Evolutionary conservation across 2,113 vertebrate species (phyloP).

Genomic region (Tragulus kanchil): DNA sequence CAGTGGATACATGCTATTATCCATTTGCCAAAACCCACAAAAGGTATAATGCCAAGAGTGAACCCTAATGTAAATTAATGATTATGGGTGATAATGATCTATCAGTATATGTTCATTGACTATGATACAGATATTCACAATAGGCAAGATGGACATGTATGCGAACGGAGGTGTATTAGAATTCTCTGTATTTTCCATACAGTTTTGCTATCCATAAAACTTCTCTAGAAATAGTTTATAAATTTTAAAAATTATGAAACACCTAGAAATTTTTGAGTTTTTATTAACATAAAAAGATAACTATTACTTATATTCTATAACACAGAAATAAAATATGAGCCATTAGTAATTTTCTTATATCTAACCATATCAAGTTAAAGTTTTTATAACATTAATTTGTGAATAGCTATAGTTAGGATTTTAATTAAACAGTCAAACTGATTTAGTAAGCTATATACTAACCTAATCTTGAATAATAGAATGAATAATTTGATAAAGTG

Average conservation of each 20-base stretch:
- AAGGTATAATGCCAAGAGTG: not conserved
- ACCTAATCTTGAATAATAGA: not conserved
- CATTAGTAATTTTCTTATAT: not conserved
- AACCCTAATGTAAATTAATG: not conserved
- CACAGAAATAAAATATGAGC: not conserved
- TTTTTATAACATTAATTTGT: not conserved
- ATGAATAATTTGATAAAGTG: not conserved
- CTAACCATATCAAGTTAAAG: not conserved
- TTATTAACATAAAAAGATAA: not conserved
- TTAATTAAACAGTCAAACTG: not conserved
- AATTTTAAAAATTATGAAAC: not conserved
- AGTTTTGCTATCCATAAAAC: not conserved
- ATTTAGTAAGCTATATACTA: not conserved
- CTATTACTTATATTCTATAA: not conserved
- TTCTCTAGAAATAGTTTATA: not conserved
- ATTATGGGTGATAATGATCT: not conserved
- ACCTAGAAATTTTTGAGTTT: not conserved
- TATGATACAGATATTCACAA: not conserved
- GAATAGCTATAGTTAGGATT: not conserved
- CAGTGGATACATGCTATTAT: not conserved
- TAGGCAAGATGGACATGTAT: not conserved
- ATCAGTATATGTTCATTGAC: not conserved
- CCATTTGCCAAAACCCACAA: not conserved
- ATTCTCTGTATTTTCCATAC: not conserved
- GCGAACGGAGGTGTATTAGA: not conserved